Conservation (phyloP, 2,113 vertebrate genomes). For the Istiophorus platypterus region DNA sequence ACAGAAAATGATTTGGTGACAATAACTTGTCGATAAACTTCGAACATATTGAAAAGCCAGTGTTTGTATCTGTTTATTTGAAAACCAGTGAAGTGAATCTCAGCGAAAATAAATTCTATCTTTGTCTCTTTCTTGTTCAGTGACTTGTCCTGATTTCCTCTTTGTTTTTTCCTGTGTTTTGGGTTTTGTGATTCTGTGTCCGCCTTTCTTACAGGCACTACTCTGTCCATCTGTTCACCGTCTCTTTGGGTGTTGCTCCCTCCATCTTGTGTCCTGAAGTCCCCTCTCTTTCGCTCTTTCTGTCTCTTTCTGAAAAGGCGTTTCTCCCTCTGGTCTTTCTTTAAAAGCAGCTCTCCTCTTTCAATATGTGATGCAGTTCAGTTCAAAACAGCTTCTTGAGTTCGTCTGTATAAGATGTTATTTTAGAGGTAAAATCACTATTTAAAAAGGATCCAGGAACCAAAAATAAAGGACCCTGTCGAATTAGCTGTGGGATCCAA, state of each 20-base stretch:
- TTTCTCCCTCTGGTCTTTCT: conserved; percentile 17
- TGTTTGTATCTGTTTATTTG: background rate
- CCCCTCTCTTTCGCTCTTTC: background rate
- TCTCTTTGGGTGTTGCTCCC: conserved; percentile 22
- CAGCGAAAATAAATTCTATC: background rate
- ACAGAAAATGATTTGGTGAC: background rate
- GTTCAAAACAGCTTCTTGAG: too few relatives aligned
- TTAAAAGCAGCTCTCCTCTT: background rate
- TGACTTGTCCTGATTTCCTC: background rate
- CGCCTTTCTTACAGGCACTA: background rate
- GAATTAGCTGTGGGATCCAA: too few relatives aligned
- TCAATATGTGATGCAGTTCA: background rate
- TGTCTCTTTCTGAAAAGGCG: conserved; percentile 7
- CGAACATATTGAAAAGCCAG: background rate
- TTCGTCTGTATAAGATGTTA: too few relatives aligned
- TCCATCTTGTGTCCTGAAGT: background rate
- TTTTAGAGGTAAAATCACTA: too few relatives aligned
- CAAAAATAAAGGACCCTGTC: too few relatives aligned
- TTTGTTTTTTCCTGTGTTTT: background rate
- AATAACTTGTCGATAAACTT: background rate
- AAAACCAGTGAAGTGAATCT: background rate
- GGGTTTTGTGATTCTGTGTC: background rate
- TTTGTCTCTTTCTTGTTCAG: too few relatives aligned
- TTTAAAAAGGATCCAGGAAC: too few relatives aligned
- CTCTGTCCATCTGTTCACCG: background rate